Evolutionary conservation across 1,140 invertebrate genomes (phyloP).

Genomic region (Aphelenchoides avenae): DNA sequence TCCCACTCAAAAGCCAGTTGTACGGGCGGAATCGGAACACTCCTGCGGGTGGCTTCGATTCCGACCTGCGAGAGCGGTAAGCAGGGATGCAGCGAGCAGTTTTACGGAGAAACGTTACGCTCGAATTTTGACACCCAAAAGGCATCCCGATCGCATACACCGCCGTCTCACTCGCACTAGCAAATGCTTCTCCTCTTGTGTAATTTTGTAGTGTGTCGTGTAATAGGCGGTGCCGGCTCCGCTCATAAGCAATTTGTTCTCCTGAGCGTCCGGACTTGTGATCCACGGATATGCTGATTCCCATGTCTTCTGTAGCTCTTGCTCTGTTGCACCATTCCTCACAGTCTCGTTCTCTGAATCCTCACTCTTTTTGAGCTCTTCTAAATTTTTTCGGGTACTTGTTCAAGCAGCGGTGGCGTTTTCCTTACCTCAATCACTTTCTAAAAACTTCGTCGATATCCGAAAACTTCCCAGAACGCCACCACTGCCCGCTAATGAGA

Average conservation of each 20-base stretch:
- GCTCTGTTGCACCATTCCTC: not conserved
- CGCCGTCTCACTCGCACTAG: not conserved
- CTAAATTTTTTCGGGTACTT: too few species aligned
- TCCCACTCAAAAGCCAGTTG: too few species aligned
- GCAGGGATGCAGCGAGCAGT: not conserved
- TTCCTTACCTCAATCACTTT: too few species aligned
- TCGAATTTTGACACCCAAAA: not conserved
- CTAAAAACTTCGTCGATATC: too few species aligned
- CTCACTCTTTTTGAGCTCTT: too few species aligned
- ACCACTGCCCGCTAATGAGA: too few species aligned
- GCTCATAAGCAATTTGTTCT: conserved; percentile 26
- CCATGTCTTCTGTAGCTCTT: too few species aligned
- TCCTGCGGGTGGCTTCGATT: too few species aligned
- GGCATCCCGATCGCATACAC: not conserved
- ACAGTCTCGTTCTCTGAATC: not conserved
- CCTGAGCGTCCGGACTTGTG: conserved; percentile 8
- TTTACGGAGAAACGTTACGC: not conserved
- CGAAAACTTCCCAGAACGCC: too few species aligned
- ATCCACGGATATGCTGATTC: not conserved
- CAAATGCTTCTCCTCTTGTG: conserved; percentile 14
- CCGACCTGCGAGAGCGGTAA: not conserved
- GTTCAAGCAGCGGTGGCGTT: too few species aligned
- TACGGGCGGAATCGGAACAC: too few species aligned
- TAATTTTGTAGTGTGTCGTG: not conserved
- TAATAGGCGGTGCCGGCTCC: not conserved